Conservation (phyloP, 1,140 invertebrate genomes). For the Papilio xuthus region DNA sequence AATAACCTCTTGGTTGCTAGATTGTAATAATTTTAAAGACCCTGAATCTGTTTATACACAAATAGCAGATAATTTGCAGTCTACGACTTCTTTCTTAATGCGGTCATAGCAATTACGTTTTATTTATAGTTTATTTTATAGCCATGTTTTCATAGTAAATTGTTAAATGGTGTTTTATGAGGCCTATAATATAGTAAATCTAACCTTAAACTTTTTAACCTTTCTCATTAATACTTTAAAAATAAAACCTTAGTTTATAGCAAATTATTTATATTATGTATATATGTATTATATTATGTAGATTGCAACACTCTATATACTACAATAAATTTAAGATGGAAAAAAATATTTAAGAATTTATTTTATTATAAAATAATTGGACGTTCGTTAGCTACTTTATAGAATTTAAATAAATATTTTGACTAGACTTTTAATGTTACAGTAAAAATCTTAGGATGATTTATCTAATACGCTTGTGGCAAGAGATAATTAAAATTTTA, state of each 20-base stretch:
- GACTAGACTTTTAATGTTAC: not conserved
- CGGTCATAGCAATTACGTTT: constrained; percentile 20
- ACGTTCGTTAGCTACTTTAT: not conserved
- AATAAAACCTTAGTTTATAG: too few relatives aligned
- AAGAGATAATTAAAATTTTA: not conserved
- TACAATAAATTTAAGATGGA: too few relatives aligned
- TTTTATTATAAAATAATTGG: not conserved
- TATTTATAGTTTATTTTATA: not conserved
- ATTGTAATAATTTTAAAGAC: constrained; percentile 9
- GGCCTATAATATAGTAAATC: not conserved
- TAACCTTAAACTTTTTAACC: too few relatives aligned
- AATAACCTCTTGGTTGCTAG: not conserved
- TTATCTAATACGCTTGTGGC: not conserved
- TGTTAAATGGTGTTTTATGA: not conserved
- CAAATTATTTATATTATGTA: too few relatives aligned
- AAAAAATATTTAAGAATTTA: not conserved
- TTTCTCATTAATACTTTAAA: too few relatives aligned
- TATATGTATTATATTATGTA: too few relatives aligned
- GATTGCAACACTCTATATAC: too few relatives aligned
- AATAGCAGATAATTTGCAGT: constrained; percentile 14
- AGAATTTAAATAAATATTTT: not conserved
- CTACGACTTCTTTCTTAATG: not conserved
- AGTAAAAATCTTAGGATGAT: not conserved
- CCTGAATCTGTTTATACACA: constrained; percentile 20
- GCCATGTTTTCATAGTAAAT: not conserved